Conservation (phyloP, 2,113 vertebrate genomes). For the Tragelaphus imberbis region DNA sequence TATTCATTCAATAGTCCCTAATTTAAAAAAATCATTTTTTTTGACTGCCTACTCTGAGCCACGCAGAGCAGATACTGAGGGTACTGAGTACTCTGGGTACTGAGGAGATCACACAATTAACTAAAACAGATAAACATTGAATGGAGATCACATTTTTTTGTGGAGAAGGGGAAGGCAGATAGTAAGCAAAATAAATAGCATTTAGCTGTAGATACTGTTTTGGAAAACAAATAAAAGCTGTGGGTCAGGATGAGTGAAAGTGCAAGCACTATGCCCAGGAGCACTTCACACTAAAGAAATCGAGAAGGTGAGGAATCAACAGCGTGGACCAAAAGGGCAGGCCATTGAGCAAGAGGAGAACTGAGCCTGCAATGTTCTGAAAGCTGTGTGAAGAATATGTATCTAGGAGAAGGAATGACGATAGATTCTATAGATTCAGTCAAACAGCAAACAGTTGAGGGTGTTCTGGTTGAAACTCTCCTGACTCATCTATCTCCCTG, state of each 20-base stretch:
- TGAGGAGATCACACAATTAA: neutral
- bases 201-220: neutral
- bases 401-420: neutral
- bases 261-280: neutral
- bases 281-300: neutral
- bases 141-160: neutral
- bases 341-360: neutral
- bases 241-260: neutral
- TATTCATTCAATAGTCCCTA: neutral
- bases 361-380: neutral
- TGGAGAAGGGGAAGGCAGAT: neutral
- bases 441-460: neutral
- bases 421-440: neutral
- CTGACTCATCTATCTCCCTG: neutral
- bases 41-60: neutral
- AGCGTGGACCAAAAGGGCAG: neutral
- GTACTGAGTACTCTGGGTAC: neutral
- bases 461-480: neutral
- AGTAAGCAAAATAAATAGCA: neutral
- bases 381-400: neutral
- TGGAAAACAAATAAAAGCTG: neutral
- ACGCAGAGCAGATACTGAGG: neutral
- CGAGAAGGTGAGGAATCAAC: neutral
- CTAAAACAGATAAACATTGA: neutral
- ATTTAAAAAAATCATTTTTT: neutral